Base-by-base conservation (phyloP, 2,113 vertebrate species). In the Uropsilus gracilis region DNA sequence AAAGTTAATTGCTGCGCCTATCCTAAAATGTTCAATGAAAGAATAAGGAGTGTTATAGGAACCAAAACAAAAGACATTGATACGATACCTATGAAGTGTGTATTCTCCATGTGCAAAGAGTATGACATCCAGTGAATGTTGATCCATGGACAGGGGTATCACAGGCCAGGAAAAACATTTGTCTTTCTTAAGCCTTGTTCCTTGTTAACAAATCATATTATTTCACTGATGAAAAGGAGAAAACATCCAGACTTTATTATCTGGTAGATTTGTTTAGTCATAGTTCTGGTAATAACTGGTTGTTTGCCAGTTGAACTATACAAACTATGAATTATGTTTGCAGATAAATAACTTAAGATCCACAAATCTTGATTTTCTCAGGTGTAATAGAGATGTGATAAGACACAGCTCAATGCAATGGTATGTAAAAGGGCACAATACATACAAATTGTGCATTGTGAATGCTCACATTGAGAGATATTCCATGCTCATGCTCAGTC, bases 1-100 rank as follows among this genome's bases (percentile, higher is more conserved):
- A 76, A 68, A 71, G 77, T 88, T 48, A 76, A 84, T 77, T 9
- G 5, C 64, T 24, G 11, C 28, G 4, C 39, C 8, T 44, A 55
- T 59, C 53, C 86, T 57, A 86, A 68, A 85, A 61, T 24, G 71
- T 46, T 42, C 32, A 87, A 22, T n/a, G 59, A 34, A 90, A 89
- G 28, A 68, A 75, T 8, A 68, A 30, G 14, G 8, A 66, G 5
- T 57, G 0, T 91, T 95, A 59, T 61, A 90, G 64, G 30, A 90
- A 63, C 1, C 3, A 77, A 61, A 69, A 64, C 2, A 59, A 68
- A 61, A 78, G 4, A 77, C 20, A 71, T n/a, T 53, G 55, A 76
- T 32, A 48, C 0, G 9, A 20, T 55, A 55, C 53, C 53, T 55
- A 55, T 22, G 20, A 30, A 11, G 2, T 71, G 1, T 48, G 2